These are phyloP conservation scores for Timema cristinae DNA, from an alignment of 2,888 invertebrate genomes.

Conservation along the genomic window DNA sequence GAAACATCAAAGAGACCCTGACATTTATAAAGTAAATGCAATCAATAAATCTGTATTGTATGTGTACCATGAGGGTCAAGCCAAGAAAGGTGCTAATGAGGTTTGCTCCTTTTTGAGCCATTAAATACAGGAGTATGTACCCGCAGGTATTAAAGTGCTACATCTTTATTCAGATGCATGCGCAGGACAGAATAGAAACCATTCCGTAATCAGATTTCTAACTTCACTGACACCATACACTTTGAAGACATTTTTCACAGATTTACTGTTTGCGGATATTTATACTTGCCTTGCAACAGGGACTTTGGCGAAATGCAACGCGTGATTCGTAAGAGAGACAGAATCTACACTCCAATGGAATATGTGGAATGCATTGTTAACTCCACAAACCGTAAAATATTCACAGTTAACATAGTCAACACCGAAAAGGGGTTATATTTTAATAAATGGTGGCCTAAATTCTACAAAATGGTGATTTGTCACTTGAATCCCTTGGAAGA, in stretches of 20 bases:
- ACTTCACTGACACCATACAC: not conserved
- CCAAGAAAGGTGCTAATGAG: slow-evolving; percentile 12
- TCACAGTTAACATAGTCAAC: slow-evolving; percentile 5
- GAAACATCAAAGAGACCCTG: too few relatives aligned
- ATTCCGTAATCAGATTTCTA: slow-evolving; percentile 2
- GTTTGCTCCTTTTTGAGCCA: slow-evolving; percentile 3
- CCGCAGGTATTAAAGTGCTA: slow-evolving; percentile 11
- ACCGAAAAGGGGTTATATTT: not conserved
- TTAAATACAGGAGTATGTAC: slow-evolving; percentile 9
- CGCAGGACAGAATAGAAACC: slow-evolving; percentile 10
- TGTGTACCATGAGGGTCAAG: not conserved
- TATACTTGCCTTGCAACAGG: slow-evolving; percentile 5
- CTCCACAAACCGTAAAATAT: slow-evolving; percentile 6
- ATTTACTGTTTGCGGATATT: slow-evolving; percentile 2
- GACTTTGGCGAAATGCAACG: slow-evolving; percentile 8
- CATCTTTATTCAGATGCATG: slow-evolving; percentile 14
- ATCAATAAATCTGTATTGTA: too few relatives aligned
- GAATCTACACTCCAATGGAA: slow-evolving; percentile 14
- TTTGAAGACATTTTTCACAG: slow-evolving; percentile 10
- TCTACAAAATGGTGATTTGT: slow-evolving; percentile 4
- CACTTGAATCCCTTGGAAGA: not conserved
- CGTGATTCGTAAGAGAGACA: slow-evolving; percentile 15
- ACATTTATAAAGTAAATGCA: too few relatives aligned
- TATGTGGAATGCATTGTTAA: slow-evolving; percentile 14
- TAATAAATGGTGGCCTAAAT: slow-evolving; percentile 12